phyloP scores from a whole-genome alignment of 2,113 vertebrate genomes.

The Morone saxatilis region DNA sequence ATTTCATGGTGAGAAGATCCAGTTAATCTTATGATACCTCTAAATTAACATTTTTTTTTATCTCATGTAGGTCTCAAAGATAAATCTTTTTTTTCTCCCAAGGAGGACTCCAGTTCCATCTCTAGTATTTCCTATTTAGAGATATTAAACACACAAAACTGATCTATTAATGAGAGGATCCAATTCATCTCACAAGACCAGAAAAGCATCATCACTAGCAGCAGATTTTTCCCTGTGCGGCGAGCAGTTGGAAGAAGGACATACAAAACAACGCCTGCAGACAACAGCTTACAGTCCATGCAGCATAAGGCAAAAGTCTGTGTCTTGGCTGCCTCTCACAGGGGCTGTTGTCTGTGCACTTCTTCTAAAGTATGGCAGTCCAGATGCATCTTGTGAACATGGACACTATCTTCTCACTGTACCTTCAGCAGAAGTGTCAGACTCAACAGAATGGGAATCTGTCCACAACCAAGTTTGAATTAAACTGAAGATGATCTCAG shows the following conservation, averaged over 20 bases:
- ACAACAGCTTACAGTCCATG: conserved; percentile 10
- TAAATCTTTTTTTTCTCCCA: no score
- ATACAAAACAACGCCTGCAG: conserved; percentile 34
- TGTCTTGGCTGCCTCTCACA: not conserved
- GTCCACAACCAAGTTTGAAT: not conserved
- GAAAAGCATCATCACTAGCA: conserved; percentile 24
- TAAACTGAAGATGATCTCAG: not conserved
- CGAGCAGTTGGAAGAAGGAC: conserved; percentile 33
- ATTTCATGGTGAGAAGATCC: conserved; percentile 7
- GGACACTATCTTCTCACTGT: not conserved
- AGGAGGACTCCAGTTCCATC: not conserved
- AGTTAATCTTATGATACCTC: not conserved
- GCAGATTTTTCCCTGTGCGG: conserved; percentile 29
- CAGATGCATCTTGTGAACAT: not conserved
- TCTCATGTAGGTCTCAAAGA: no score
- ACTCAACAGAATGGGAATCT: not conserved
- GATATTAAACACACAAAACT: not conserved
- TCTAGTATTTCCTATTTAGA: not conserved
- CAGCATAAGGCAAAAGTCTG: not conserved
- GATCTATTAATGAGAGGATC: conserved; percentile 4
- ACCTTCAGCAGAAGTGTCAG: not conserved
- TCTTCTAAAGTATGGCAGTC: not conserved
- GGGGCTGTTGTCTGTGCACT: not conserved
- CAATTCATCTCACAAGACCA: conserved; percentile 16
- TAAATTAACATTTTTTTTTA: not conserved